phyloP scores from a whole-genome alignment of 2,888 invertebrate genomes.

The Zootermopsis nevadensis region DNA sequence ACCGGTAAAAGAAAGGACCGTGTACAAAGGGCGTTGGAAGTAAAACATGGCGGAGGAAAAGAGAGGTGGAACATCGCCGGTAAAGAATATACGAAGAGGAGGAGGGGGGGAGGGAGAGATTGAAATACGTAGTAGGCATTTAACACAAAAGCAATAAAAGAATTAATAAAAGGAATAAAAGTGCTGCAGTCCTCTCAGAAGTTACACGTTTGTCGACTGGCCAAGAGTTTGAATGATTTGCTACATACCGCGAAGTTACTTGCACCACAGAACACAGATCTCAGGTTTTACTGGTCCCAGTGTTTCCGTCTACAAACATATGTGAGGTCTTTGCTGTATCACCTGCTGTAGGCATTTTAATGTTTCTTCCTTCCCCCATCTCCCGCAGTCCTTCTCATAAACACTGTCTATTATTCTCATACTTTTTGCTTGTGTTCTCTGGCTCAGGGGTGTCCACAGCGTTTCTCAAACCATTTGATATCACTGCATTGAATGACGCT shows the following conservation, averaged over 20 bases:
- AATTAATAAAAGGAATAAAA: background rate
- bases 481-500: too few species aligned
- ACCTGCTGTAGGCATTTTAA: constrained; percentile 30
- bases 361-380: background rate
- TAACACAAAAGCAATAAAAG: constrained; percentile 20
- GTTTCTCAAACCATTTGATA: background rate
- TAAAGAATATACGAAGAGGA: constrained; percentile 19
- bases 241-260: constrained; percentile 26
- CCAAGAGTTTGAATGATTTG: constrained; percentile 30
- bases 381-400: constrained; percentile 14
- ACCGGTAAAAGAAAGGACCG: background rate
- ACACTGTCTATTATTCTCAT: constrained; percentile 9
- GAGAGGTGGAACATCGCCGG: background rate
- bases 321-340: constrained; percentile 9
- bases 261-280: background rate
- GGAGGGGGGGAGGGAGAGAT: background rate
- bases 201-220: constrained; percentile 27
- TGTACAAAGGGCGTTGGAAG: background rate
- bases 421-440: background rate
- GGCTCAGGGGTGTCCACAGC: constrained; percentile 5
- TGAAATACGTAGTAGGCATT: constrained; percentile 13
- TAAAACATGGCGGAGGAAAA: background rate
- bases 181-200: background rate
- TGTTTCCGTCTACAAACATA: constrained; percentile 40
- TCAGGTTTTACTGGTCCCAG: background rate